Conservation (phyloP, 2,888 invertebrate genomes). For the Antitype chi region DNA sequence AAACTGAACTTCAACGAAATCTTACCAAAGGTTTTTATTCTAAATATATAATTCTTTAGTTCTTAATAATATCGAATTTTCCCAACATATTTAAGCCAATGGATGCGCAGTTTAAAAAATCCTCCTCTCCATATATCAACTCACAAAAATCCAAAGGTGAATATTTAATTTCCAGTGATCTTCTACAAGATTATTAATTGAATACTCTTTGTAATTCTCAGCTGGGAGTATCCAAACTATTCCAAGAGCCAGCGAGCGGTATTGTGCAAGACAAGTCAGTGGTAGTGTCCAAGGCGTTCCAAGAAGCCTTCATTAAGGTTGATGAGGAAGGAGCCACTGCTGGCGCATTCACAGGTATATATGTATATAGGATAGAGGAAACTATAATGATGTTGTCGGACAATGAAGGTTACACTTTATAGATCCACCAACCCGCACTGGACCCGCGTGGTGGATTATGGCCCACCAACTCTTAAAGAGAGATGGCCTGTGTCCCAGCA, state of each 20-base stretch:
- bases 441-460: too few species aligned
- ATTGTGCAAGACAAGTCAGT: conserved; percentile 69
- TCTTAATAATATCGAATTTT: neutral
- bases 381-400: neutral
- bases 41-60: neutral
- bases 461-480: too few species aligned
- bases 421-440: too few species aligned
- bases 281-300: conserved; percentile 92
- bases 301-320: conserved; percentile 95
- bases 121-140: neutral
- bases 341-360: conserved; percentile 93
- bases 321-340: conserved; percentile 96
- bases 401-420: neutral
- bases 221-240: conserved; percentile 76
- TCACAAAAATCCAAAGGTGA: neutral
- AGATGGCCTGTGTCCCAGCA: too few species aligned
- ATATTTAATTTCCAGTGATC: neutral
- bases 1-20: conserved; percentile 73
- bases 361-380: neutral
- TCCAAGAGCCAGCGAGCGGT: conserved; percentile 69
- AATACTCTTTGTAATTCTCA: conserved; percentile 44
- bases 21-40: conserved; percentile 70
- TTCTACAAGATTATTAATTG: neutral
- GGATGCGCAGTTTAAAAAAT: neutral
- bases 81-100: neutral